Conservation (phyloP, 2,113 vertebrate genomes). For the Ailurus styani region DNA sequence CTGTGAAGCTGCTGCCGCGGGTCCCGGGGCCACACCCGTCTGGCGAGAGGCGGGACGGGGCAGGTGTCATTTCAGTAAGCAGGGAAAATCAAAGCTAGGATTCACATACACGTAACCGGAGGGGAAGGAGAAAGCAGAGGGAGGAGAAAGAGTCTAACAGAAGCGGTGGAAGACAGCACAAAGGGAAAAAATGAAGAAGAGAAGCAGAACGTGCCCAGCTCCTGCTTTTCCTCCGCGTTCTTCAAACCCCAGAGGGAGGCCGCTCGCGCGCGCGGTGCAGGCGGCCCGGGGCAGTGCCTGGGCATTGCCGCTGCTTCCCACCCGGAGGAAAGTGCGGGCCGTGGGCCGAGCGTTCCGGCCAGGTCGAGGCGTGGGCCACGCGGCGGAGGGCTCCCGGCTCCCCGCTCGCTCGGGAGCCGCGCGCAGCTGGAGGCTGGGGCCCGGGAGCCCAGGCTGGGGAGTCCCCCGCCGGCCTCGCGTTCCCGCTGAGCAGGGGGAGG, state of each 20-base stretch:
- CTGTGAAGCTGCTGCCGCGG: accelerated
- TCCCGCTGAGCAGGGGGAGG: background rate
- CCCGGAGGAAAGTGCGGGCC: accelerated
- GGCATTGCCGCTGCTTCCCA: background rate
- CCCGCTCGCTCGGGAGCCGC: accelerated
- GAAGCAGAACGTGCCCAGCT: accelerated
- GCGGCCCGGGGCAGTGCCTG: too few species aligned
- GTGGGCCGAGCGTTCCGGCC: accelerated
- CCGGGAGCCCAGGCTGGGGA: accelerated
- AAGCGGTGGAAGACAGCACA: background rate
- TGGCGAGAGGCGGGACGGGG: background rate
- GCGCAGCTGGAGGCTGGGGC: background rate
- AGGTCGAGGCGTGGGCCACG: accelerated
- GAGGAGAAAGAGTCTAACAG: background rate
- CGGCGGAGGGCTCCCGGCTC: accelerated
- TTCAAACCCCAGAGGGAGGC: background rate
- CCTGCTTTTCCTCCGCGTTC: accelerated
- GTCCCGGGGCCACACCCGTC: accelerated
- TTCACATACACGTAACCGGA: accelerated
- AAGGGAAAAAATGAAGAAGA: too few species aligned
- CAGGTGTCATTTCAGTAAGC: background rate
- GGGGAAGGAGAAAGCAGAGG: background rate
- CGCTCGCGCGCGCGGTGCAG: accelerated
- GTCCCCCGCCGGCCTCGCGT: accelerated
- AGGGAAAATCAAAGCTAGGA: background rate